Conservation (phyloP, 2,797 vertebrate genomes). For the Hipposideros larvatus region DNA sequence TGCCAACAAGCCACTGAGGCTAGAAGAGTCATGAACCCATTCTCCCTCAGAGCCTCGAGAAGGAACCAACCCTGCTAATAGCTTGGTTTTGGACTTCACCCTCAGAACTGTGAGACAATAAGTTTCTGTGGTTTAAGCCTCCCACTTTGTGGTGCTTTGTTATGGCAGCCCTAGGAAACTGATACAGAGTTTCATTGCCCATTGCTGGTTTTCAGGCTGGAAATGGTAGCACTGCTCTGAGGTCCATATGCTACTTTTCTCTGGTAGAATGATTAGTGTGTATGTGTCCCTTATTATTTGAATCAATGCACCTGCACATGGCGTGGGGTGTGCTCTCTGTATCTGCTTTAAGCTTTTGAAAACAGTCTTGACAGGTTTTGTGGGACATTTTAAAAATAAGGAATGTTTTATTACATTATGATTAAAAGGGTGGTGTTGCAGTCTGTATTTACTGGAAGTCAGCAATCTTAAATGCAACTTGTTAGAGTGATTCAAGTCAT, state of each 20-base stretch:
- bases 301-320: conserved; percentile 73
- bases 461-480: conserved; percentile 86
- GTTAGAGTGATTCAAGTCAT: conserved; percentile 84
- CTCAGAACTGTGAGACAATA: not conserved
- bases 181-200: not conserved
- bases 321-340: conserved; percentile 70
- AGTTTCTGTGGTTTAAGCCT: not conserved
- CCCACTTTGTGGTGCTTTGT: not conserved
- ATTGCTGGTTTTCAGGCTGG: conserved; percentile 66
- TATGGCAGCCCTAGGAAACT: not conserved
- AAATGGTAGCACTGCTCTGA: conserved; percentile 68
- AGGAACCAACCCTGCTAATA: not conserved
- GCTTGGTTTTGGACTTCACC: not conserved
- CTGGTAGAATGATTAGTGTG: not conserved
- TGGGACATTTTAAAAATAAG: conserved; percentile 83
- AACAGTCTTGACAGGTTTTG: conserved; percentile 82
- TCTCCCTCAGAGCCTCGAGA: not conserved
- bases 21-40: accelerated
- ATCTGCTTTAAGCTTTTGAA: conserved; percentile 83
- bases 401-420: conserved; percentile 86
- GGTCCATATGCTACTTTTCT: not conserved
- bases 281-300: conserved; percentile 71
- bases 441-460: conserved; percentile 88
- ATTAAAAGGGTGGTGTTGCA: conserved; percentile 83
- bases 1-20: not conserved